A percentile compares a stretch with the other conserved stretches of the same genome.
Evolutionary conservation across 64 coral and sea anemone genomes (phyloP).

Genomic region (Anthopleura sola): DNA sequence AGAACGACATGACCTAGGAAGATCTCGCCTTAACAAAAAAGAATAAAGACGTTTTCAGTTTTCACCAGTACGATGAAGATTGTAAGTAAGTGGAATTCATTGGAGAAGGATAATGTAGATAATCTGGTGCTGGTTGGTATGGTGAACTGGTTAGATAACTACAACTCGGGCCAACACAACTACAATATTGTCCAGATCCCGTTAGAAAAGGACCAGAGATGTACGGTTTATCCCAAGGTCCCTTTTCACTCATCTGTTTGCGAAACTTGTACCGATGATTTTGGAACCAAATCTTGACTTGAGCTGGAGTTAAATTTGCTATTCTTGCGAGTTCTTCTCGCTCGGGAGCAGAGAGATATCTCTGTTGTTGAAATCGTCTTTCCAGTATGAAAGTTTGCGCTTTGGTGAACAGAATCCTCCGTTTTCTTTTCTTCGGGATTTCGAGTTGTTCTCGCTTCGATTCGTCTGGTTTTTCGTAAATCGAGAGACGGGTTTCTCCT

Average conservation of each 20-base stretch:
- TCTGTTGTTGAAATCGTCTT: constrained; percentile 71
- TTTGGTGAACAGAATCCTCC: constrained; percentile 72
- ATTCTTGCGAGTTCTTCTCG: constrained; percentile 72
- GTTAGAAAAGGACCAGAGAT: constrained; percentile 66
- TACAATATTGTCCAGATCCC: constrained; percentile 77
- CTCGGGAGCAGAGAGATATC: constrained; percentile 67
- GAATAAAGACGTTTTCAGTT: not conserved
- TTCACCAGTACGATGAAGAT: constrained; percentile 48
- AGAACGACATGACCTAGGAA: not conserved
- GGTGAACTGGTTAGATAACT: constrained; percentile 61
- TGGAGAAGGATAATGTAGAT: constrained; percentile 58
- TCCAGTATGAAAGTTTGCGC: constrained; percentile 70
- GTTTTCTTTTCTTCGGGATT: constrained; percentile 51
- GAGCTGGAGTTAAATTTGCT: constrained; percentile 67
- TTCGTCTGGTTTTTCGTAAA: constrained; percentile 14
- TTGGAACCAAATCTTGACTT: constrained; percentile 88
- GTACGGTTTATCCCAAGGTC: constrained; percentile 87
- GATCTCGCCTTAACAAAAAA: not conserved
- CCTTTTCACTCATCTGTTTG: constrained; percentile 93
- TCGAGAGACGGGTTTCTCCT: not conserved
- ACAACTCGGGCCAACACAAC: constrained; percentile 76
- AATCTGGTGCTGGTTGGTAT: constrained; percentile 60
- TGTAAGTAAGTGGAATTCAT: constrained; percentile 73
- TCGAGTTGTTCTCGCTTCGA: constrained; percentile 32
- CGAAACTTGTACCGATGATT: constrained; percentile 93